Evolutionary conservation across 37 sponge, comb jelly and placozoan genomes (phyloP), one percentile per base, ranked within the genome.

Genomic region (Halichondria panicea): DNA sequence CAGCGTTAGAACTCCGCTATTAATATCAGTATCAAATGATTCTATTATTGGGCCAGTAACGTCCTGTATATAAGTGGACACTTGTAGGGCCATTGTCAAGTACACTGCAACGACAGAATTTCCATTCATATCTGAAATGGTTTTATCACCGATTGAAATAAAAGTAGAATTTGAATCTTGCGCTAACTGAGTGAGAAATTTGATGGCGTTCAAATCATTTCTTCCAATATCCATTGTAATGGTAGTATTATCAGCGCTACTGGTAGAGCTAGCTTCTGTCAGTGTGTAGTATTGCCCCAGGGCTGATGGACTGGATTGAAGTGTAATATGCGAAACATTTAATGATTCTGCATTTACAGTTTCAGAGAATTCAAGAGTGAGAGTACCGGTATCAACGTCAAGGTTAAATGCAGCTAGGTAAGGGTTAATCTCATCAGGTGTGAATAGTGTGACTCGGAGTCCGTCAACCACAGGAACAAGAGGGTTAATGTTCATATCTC

Each of bases 181-280:
- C 52, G 93, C 93, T 22, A 93, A 55, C 4, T 88, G 66, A 24
- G 74, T 74, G n/a, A 84, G 66, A 45, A 56, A 88, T 53, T 93
- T 93, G 64, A 93, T 93, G 37, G n/a, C 41, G 50, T 93, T 93
- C 34, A 78, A 66, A 48, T 93, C 89, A 72, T 72, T 55, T 18
- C 89, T 36, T 41, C 82, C 84, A 25, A 93, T 73, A 24, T 81
- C 42, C 18, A 93, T 54, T 8, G 63, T n/a, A 21, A 93, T 48
- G 0, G 62, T 69, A 24, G 72, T 77, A 32, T 67, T 75, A 58
- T 93, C 86, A 46, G 41, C n/a, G 59, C 77, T 80, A 0, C 45
- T 30, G 25, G 81, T 90, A 19, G 63, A 22, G 35, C 71, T 68
- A 46, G 25, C 38, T 3, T 9, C 43, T 24, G 86, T 82, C 31